Evolutionary conservation across 1,140 invertebrate species (phyloP).

Genomic region (Zophobas morio): DNA sequence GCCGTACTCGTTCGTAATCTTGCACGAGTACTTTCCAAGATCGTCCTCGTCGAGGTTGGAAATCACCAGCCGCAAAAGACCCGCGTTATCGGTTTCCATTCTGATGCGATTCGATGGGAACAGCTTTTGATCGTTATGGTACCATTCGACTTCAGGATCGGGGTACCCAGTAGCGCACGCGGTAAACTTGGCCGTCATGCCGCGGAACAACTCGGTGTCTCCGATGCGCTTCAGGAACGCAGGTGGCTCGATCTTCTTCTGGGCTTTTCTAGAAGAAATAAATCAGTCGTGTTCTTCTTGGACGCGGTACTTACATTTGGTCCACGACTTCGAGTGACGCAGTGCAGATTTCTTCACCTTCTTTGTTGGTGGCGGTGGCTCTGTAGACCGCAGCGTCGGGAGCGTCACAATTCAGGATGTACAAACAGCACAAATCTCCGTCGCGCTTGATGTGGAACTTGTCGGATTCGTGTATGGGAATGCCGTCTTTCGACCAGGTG

Average conservation of each 20-base stretch:
- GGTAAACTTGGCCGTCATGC: constrained; percentile 93
- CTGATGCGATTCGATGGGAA: constrained; percentile 85
- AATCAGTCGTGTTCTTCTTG: not conserved
- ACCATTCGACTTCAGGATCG: constrained; percentile 90
- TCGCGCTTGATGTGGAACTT: constrained; percentile 86
- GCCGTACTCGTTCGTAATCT: constrained; percentile 87
- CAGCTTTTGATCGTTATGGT: constrained; percentile 83
- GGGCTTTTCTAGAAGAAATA: constrained; percentile 73
- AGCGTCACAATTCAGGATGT: constrained; percentile 77
- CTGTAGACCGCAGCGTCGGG: constrained; percentile 83
- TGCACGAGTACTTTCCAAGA: constrained; percentile 85
- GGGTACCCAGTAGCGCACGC: constrained; percentile 89
- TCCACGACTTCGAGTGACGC: constrained; percentile 84
- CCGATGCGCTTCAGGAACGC: constrained; percentile 91
- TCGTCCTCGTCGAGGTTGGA: constrained; percentile 82
- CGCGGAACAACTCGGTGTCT: constrained; percentile 88
- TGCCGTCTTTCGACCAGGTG: constrained; percentile 86
- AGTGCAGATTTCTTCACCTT: constrained; percentile 84
- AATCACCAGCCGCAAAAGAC: constrained; percentile 84
- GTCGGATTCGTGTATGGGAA: constrained; percentile 75
- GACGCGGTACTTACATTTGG: constrained; percentile 80
- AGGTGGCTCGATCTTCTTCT: constrained; percentile 85
- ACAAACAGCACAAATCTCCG: constrained; percentile 83
- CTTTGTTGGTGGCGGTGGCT: constrained; percentile 84
- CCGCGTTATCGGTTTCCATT: constrained; percentile 86